Evolutionary conservation across 2,797 vertebrate genomes (phyloP), one percentile per base, ranked within the genome.

Genomic region (Enteromius mattozi): DNA sequence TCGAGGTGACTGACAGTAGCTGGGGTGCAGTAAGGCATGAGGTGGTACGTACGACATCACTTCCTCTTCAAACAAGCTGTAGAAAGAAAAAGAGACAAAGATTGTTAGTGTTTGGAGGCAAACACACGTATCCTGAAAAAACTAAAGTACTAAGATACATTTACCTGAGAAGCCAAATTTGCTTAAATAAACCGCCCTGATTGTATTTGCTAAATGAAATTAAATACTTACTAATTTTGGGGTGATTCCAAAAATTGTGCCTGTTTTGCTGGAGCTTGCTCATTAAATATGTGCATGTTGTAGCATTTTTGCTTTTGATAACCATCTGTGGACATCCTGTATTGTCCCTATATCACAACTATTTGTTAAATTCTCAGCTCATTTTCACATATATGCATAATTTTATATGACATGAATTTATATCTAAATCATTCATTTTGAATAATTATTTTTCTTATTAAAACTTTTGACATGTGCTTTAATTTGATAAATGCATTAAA

Each of bases 41-140:
- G 97, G 96, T 0, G 98, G 98, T 85, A 99, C 96, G 3, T 98
- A 99, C 0, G 98, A 99, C 98, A 99, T 99, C 92, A 99, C 98
- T 90, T 99, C 98, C 92, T 99, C 98, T 94, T 99, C 98, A 93
- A 99, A 99, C 88, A 99, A 94, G 90, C 98, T 99, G 92, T 14
- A 82, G 85, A 76, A 88, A 86, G 68, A 92, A 90, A 89, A 85
- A 27, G 35, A 92, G 37, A 92, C 88, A 66, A 3, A 8, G 42
- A 3, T n/a, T 24, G 51, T n/a, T 61, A 56, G 54, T 12, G 13
- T 77, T 17, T 37, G 51, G 13, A 72, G 17, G 17, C 42, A 47
- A 72, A 72, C 14, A 4, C 69, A 71, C 12, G 3, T 4, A 59
- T 59, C n/a, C n/a, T 59, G 56, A 59, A 24, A 59, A n/a, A n/a